These are phyloP conservation scores for Ciconia nigra DNA, from an alignment of 2,797 vertebrate species.

Conservation along the genomic window DNA sequence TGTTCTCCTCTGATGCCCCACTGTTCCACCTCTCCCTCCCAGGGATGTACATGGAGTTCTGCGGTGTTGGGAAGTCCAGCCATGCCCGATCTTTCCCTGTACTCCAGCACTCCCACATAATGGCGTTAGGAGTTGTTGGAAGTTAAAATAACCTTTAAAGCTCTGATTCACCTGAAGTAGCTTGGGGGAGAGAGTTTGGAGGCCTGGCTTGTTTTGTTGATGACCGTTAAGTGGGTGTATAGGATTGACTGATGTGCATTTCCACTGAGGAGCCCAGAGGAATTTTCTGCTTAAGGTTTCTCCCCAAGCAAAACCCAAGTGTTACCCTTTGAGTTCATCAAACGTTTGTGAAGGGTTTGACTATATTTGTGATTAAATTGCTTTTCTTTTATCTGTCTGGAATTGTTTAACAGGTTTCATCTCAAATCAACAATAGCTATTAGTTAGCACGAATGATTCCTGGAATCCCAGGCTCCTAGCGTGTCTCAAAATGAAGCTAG, in stretches of 20 bases:
- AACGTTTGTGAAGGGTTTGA: background rate
- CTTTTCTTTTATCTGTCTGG: background rate
- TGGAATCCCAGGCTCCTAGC: background rate
- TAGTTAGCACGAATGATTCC: background rate
- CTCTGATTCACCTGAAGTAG: background rate
- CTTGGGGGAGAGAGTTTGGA: background rate
- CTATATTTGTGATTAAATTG: background rate
- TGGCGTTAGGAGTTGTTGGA: background rate
- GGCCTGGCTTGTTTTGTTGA: background rate
- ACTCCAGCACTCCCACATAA: background rate
- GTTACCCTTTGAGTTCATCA: background rate
- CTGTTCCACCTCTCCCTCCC: background rate
- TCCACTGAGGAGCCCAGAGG: background rate
- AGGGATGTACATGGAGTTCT: background rate
- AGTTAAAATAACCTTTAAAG: background rate
- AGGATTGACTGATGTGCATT: background rate
- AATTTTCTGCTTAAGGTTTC: background rate
- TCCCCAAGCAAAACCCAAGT: background rate
- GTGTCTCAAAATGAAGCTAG: background rate
- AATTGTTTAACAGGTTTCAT: background rate
- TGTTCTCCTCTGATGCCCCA: background rate
- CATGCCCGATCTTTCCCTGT: background rate
- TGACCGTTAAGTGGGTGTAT: background rate
- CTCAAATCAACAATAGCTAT: background rate
- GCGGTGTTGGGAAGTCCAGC: background rate